Base-by-base conservation (phyloP, 2,888 invertebrate species). In the Mamestra brassicae region DNA sequence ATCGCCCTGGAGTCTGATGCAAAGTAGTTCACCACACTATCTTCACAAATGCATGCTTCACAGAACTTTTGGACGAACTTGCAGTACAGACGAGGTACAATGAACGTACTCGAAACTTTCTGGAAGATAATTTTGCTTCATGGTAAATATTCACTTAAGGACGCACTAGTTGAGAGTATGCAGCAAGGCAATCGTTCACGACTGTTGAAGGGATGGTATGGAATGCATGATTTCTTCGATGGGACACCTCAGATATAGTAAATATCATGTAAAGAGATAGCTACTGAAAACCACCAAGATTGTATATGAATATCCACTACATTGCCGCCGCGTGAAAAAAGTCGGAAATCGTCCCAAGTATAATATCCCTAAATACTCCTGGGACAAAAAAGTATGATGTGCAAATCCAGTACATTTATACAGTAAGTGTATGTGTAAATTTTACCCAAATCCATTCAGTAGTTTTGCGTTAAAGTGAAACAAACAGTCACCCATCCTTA, bases 11-110 rank as follows among this genome's bases (percentile, higher is more conserved):
- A 83, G 80, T 77, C 80, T 80, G 78, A 86, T 83, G 86, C 86
- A 85, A 88, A 85, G 86, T 88, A 89, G 83, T 89, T 88, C 83
- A 64, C 90, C 90, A 70, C 89, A 86, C 78, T 85, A 86, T 83
- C 84, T 85, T 85, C 78, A 81, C 55, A 81, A 82, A 86, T 89
- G 90, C 85, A 90, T 83, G 81, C 85, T 86, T 76, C 80, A 81
- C 69, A 80, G 79, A 89, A 85, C 84, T 80, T 83, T 82, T 83
- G 84, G 70, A 71, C 50, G 57, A 73, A 80, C 70, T 86, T 69
- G 67, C 69, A 65, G 54, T 61, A 62, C 47, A 58, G 70, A 47
- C 36, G 61, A 70, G 42, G 50, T 70, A 76, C 74, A 86, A 86
- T 80, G 71, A 80, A 76, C 71, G 70, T 65, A 61, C 47, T 73